These are phyloP conservation scores for Amphiprion percula DNA, from an alignment of 2,113 vertebrate species.

Conservation along the genomic window DNA sequence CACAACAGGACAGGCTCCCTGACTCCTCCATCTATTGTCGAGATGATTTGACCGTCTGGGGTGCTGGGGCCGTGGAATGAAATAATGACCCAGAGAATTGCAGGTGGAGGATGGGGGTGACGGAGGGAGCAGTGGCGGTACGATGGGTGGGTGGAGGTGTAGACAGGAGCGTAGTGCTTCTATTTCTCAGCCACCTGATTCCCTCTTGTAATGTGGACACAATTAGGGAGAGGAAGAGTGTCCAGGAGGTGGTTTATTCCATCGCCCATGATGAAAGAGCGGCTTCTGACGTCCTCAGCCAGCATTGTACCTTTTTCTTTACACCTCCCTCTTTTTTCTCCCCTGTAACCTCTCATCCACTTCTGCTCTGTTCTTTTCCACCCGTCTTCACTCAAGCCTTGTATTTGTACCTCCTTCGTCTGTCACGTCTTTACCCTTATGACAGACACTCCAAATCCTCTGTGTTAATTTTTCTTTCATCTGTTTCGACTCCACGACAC, in stretches of 20 bases:
- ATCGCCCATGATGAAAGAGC: constrained; percentile 84
- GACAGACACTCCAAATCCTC: not conserved
- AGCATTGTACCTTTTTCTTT: constrained; percentile 9
- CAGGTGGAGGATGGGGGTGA: constrained; percentile 30
- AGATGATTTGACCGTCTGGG: constrained; percentile 60
- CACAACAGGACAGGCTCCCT: constrained; percentile 47
- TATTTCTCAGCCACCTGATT: constrained; percentile 39
- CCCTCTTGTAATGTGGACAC: constrained; percentile 38
- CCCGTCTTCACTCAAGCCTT: not conserved
- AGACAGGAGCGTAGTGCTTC: constrained; percentile 29
- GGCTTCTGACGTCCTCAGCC: constrained; percentile 1
- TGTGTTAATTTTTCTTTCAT: constrained; percentile 32
- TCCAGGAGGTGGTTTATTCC: constrained; percentile 83
- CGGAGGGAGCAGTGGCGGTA: constrained; percentile 31
- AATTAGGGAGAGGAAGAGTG: constrained; percentile 75
- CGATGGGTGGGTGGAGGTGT: constrained; percentile 35
- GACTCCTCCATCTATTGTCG: constrained; percentile 53
- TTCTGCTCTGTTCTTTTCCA: not conserved
- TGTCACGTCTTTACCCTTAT: not conserved
- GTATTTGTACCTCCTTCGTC: constrained; percentile 8
- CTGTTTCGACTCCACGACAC: constrained; percentile 4
- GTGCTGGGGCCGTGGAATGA: constrained; percentile 44
- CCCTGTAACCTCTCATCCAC: not conserved
- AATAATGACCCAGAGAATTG: constrained; percentile 61
- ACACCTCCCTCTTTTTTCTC: constrained; percentile 4